A percentile compares a stretch with the other conserved stretches of the same genome.
Conservation (phyloP, 2,113 vertebrate genomes). For the Tinamus guttatus region DNA sequence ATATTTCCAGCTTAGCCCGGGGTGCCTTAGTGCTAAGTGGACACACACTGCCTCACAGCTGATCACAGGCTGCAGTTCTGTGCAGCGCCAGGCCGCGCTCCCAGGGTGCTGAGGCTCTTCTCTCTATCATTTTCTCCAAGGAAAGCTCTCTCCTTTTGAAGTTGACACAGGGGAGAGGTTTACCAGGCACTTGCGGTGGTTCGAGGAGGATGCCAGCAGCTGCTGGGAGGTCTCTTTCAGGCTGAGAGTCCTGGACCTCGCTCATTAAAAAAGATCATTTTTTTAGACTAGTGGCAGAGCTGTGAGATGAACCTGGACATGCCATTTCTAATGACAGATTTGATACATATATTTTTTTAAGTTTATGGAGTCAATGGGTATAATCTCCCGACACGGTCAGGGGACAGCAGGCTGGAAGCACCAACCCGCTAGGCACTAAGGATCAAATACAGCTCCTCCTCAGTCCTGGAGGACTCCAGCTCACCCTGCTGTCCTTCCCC, state of each 20-base stretch:
- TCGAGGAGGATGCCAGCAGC: neutral
- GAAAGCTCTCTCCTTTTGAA: neutral
- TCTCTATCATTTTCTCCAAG: neutral
- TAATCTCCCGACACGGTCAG: neutral
- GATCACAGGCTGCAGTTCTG: neutral
- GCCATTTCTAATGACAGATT: neutral
- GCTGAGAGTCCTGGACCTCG: neutral
- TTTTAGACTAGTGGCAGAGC: neutral
- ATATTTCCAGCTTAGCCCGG: neutral
- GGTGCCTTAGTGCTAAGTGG: slow-evolving; percentile 6
- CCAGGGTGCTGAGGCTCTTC: neutral
- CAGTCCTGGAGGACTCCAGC: neutral
- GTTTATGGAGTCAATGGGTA: neutral
- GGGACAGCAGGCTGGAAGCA: neutral
- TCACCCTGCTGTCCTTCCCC: neutral
- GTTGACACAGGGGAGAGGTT: neutral
- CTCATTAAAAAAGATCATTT: neutral
- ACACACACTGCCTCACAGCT: neutral
- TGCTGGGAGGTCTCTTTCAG: accelerated
- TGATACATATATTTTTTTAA: neutral
- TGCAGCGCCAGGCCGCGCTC: neutral
- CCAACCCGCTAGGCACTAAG: neutral
- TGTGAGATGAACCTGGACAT: neutral
- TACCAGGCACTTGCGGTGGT: neutral
- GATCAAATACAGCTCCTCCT: neutral